Base-by-base conservation (phyloP, 2,888 invertebrate genomes). In the Dolichomitus sp. region DNA sequence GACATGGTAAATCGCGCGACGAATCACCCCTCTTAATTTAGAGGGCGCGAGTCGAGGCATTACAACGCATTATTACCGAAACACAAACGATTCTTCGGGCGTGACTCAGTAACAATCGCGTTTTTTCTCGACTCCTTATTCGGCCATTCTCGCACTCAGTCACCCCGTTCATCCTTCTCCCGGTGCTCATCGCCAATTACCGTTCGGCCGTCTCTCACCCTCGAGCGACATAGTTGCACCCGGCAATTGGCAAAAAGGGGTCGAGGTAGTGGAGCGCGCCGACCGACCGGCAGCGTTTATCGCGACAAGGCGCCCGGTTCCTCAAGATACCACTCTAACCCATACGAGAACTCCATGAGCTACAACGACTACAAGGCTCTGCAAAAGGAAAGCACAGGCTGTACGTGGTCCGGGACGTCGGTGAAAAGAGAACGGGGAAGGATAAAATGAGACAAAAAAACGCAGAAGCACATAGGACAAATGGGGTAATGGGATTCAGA, bases 151-250 rank as follows among this genome's bases (percentile, higher is more conserved):
- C 72, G 63, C 66, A 19, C 69, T 73, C 68, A 11, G 40, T 17
- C 65, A 76, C 19, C 30, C 66, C n/a, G 52, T 40, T 68, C 72
- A 42, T 40, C 48, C 69, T 69, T 59, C 75, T 59, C 61, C 40
- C 50, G 87, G 86, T 87, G 89, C 87, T 88, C 89, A 87, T 88
- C 89, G 85, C 87, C 80, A 83, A 83, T 83, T 83, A 83, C 54
- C 83, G 83, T 83, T 83, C 69, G 80, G 69, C 73, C 83, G 83
- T 83, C 79, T 79, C 83, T 83, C 83, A 83, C 83, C 83, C 83
- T 83, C 83, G 73, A 83, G 83, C 80, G 83, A 83, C 83, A 80
- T 77, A 77, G 80, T 83, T 79, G 70, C 82, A 63, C 81, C 80
- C 76, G 80, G 76, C 83, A 80, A 83, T 80, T 73, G 76, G 80